A percentile compares a stretch with the other conserved stretches of the same genome.
phyloP scores from a whole-genome alignment of 37 sponge, comb jelly and placozoan genomes.

The Tethya wilhelma region DNA sequence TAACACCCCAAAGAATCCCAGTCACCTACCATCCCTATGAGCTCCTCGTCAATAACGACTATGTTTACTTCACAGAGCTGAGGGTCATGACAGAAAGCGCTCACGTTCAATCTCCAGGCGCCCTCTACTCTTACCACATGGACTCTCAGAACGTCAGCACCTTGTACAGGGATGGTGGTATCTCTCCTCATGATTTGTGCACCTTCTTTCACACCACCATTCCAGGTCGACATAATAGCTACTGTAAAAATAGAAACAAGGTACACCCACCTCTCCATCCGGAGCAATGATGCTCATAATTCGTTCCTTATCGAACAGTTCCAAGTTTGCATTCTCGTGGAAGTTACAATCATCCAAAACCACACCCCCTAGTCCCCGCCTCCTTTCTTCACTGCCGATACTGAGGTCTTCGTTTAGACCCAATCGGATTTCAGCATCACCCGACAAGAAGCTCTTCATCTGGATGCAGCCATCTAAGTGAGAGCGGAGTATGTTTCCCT shows the following conservation, averaged over 20 bases:
- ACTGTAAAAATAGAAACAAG: too few species aligned
- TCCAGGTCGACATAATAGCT: too few species aligned
- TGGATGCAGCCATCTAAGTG: conserved; percentile 91
- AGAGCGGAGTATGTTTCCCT: conserved; percentile 82
- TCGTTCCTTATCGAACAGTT: conserved; percentile 82
- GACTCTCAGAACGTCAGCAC: neutral
- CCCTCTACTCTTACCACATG: neutral
- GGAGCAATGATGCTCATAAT: conserved; percentile 79
- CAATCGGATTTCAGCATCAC: conserved; percentile 75
- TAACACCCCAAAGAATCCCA: neutral
- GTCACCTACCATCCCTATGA: neutral
- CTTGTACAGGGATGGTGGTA: neutral
- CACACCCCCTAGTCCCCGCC: conserved; percentile 51
- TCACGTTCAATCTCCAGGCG: too few species aligned
- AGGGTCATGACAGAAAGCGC: too few species aligned
- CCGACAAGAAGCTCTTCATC: conserved; percentile 90
- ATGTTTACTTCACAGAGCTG: neutral
- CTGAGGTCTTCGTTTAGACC: conserved; percentile 92
- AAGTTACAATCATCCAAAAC: conserved; percentile 93
- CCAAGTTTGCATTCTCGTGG: conserved; percentile 84
- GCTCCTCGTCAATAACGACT: neutral
- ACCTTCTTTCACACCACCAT: neutral
- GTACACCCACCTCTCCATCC: conserved; percentile 87
- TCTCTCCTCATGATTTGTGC: neutral
- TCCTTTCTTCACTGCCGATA: conserved; percentile 54